These are phyloP conservation scores for Indicator indicator DNA, from an alignment of 2,113 vertebrate species.

Conservation along the genomic window DNA sequence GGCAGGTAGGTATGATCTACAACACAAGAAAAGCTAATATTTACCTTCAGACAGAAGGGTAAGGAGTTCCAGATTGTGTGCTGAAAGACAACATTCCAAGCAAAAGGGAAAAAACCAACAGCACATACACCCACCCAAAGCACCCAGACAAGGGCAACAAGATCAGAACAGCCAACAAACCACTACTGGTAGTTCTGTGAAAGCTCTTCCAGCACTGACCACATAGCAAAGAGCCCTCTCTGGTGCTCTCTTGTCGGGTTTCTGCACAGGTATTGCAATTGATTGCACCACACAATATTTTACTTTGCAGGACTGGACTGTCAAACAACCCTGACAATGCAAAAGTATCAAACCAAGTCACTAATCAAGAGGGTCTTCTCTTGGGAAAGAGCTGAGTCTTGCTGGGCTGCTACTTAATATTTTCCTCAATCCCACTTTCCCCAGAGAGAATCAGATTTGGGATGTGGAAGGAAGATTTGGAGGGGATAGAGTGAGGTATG, in stretches of 20 bases:
- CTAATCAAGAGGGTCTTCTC: background rate
- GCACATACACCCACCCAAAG: background rate
- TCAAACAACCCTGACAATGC: background rate
- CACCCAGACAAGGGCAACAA: background rate
- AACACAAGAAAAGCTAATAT: background rate
- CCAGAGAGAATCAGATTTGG: background rate
- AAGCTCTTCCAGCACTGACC: background rate
- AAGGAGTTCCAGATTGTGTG: background rate
- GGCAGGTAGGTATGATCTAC: background rate
- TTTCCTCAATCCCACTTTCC: background rate
- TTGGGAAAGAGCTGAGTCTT: background rate
- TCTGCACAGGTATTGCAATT: background rate
- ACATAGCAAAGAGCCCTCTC: background rate
- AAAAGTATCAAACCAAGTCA: background rate
- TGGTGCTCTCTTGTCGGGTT: background rate
- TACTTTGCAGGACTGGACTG: background rate
- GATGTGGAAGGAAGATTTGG: background rate
- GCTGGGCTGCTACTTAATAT: background rate
- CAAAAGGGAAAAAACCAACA: background rate
- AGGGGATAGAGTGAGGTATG: background rate
- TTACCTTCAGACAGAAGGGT: background rate
- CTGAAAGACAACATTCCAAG: conserved; percentile 34
- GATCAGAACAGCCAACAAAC: background rate
- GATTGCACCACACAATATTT: background rate
- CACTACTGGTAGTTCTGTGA: background rate